These are phyloP conservation scores for Microcaecilia unicolor DNA, from an alignment of 2,797 vertebrate species.

Conservation along the genomic window DNA sequence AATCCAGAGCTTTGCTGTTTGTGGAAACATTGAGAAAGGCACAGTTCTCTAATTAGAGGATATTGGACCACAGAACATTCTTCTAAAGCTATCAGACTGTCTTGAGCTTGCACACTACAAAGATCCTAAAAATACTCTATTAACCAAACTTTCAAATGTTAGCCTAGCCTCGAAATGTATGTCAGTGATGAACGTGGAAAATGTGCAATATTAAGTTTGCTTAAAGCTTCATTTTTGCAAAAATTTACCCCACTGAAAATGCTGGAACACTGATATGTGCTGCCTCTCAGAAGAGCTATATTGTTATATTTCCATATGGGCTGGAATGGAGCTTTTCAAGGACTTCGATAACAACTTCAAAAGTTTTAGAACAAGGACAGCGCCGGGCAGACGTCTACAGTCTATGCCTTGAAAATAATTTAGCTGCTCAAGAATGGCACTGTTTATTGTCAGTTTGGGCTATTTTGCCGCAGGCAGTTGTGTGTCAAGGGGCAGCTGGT, in stretches of 20 bases:
- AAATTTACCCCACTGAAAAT: neutral
- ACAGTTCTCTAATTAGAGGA: conserved; percentile 22
- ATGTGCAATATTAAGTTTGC: neutral
- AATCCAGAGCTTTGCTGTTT: neutral
- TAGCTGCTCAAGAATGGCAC: too few relatives aligned
- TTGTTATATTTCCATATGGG: conserved; percentile 29
- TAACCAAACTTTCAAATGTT: conserved; percentile 22
- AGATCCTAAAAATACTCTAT: conserved; percentile 19
- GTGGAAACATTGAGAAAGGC: conserved; percentile 14
- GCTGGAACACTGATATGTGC: conserved; percentile 16
- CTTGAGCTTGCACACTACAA: conserved; percentile 1
- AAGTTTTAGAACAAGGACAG: too few relatives aligned
- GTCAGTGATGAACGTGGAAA: conserved; percentile 22
- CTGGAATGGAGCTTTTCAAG: too few relatives aligned
- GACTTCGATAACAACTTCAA: too few relatives aligned
- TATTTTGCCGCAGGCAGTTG: too few relatives aligned
- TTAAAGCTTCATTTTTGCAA: conserved; percentile 15
- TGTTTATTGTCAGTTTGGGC: too few relatives aligned
- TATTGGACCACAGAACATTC: conserved; percentile 20
- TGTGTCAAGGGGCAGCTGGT: too few relatives aligned
- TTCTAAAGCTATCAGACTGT: conserved; percentile 22
- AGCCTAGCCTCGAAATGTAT: conserved; percentile 19
- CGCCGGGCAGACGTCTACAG: too few relatives aligned
- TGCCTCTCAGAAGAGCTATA: conserved; percentile 20
- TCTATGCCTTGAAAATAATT: too few relatives aligned